Evolutionary conservation across 2,113 vertebrate genomes (phyloP), one percentile per base, ranked within the genome.

Genomic region (Eptesicus fuscus): DNA sequence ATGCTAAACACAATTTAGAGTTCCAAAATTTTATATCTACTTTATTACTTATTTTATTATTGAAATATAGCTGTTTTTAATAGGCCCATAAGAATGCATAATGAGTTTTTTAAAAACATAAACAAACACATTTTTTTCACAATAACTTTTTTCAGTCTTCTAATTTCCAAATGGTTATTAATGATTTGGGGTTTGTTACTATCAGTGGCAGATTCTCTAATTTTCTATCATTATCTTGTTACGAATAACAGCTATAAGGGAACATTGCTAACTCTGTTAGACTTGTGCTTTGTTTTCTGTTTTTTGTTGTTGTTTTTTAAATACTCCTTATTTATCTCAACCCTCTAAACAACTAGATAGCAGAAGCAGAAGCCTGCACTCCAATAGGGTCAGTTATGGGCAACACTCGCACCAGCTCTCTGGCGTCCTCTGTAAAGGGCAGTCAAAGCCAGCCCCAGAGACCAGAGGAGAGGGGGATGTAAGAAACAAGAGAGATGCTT

Each of bases 201-300:
- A 79, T 49, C 12, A 67, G 28, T 59, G 42, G 23, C 35, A 73
- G n/a, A 79, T 79, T 74, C 20, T 74, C 20, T 74, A 47, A 59
- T 88, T 89, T 92, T 88, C 79, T 90, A 35, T 83, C 51, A 96
- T 61, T 61, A 59, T 59, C 17, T 65, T 74, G 10, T 63, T 84
- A 73, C 44, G 51, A 90, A 70, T 85, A 74, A 84, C 20, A 87
- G 35, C 44, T 30, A 32, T 22, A 7, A 91, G 76, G 69, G 61
- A 86, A 86, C 0, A 67, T 28, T 14, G 7, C 44, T 76, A 76
- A 86, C 42, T 6, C 9, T 82, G 49, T 77, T 83, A 47, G 83
- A 63, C 16, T 22, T 94, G 30, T 76, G 25, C 51, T 85, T 89
- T 92, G 51, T 22, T 89, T 77, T 86, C 40, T 65, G 37, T 65